A percentile compares a stretch with the other conserved stretches of the same genome.
phyloP scores from a whole-genome alignment of 2,113 vertebrate genomes.

The Enhydra lutris region DNA sequence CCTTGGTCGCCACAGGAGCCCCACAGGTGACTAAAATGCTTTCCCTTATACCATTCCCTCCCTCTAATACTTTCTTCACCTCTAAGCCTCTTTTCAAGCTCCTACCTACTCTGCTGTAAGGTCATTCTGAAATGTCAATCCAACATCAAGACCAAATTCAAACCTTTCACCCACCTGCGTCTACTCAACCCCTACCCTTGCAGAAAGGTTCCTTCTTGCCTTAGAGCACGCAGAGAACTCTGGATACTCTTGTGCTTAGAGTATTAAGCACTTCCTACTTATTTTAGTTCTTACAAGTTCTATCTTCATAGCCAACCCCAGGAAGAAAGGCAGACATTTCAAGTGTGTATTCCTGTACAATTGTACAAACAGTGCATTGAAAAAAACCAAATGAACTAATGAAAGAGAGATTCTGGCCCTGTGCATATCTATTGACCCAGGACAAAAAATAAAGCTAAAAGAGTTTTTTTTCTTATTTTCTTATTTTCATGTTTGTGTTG shows the following conservation, averaged over 20 bases:
- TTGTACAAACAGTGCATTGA: not conserved
- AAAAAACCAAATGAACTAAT: not conserved
- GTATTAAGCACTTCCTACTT: not conserved
- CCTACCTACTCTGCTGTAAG: not conserved
- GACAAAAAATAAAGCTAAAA: conserved; percentile 23
- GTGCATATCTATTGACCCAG: not conserved
- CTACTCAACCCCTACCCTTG: not conserved
- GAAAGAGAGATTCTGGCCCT: not conserved
- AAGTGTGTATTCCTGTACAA: not conserved
- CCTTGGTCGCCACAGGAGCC: not conserved
- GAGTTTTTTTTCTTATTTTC: not conserved
- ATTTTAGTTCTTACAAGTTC: not conserved
- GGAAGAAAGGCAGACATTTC: not conserved
- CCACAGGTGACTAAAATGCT: not conserved
- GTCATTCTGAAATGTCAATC: not conserved
- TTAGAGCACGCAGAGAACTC: not conserved
- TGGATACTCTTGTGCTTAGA: not conserved
- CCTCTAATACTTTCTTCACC: not conserved
- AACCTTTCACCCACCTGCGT: not conserved
- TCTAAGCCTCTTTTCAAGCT: not conserved
- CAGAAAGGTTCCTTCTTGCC: not conserved
- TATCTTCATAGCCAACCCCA: not conserved
- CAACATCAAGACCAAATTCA: not conserved
- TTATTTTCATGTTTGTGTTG: not conserved
- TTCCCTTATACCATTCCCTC: not conserved